Conservation (phyloP, 2,113 vertebrate species). For the Anolis sagrei region DNA sequence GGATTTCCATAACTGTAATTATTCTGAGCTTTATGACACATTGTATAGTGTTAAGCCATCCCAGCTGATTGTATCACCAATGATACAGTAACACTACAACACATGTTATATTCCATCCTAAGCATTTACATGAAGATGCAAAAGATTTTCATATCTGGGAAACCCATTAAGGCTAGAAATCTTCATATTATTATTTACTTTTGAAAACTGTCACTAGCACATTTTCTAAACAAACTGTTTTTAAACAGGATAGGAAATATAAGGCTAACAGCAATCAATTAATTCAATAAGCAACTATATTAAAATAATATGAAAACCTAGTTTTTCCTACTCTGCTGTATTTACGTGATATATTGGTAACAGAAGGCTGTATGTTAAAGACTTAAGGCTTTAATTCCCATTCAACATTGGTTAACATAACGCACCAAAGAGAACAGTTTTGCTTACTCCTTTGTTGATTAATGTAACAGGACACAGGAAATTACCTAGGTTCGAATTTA, state of each 20-base stretch:
- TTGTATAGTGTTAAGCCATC: background rate
- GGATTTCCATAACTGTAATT: too few relatives aligned
- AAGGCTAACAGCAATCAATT: background rate
- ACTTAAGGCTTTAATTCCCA: slow-evolving; percentile 3
- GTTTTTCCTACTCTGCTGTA: background rate
- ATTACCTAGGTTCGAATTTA: background rate
- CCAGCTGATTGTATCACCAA: background rate
- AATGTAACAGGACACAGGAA: slow-evolving; percentile 3
- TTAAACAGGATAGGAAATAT: background rate
- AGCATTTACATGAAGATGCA: background rate
- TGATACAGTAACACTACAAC: background rate
- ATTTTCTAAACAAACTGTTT: background rate
- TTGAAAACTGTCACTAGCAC: background rate
- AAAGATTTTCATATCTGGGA: background rate
- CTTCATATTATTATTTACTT: background rate
- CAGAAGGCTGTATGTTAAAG: background rate
- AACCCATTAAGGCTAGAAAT: slow-evolving; percentile 16
- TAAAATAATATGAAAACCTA: background rate
- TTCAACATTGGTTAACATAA: slow-evolving; percentile 15
- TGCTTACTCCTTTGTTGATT: background rate
- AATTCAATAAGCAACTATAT: background rate
- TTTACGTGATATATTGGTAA: background rate
- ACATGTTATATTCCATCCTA: too few relatives aligned
- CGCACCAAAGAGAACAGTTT: background rate
- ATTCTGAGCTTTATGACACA: background rate